phyloP scores from a whole-genome alignment of 2,888 invertebrate genomes.

The Odontomyia ornata region DNA sequence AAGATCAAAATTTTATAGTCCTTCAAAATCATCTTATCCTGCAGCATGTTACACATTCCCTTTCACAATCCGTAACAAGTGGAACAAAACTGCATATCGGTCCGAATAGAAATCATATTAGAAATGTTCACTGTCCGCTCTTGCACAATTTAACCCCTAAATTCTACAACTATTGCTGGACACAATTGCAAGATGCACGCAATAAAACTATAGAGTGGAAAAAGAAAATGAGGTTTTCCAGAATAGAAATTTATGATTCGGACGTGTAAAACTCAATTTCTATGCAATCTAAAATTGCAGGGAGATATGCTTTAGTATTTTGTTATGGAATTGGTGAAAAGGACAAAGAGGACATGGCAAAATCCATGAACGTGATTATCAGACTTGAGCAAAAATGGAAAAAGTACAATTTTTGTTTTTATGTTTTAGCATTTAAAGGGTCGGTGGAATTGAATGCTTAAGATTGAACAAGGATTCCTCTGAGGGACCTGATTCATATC shows the following conservation, averaged over 20 bases:
- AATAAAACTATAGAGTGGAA: conserved; percentile 22
- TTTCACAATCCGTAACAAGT: not conserved
- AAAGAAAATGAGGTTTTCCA: conserved; percentile 16
- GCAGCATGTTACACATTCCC: not conserved
- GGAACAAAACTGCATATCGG: not conserved
- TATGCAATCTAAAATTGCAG: conserved; percentile 28
- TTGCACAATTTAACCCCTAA: not conserved
- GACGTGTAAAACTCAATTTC: conserved; percentile 44
- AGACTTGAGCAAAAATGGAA: not conserved
- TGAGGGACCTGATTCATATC: conserved; percentile 19
- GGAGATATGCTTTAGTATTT: conserved; percentile 15
- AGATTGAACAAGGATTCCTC: conserved; percentile 21
- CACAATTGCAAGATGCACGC: conserved; percentile 31
- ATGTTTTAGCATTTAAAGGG: not conserved
- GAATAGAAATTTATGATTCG: conserved; percentile 43
- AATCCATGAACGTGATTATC: not conserved
- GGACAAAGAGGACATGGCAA: not conserved
- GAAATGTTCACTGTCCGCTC: not conserved
- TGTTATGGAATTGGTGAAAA: conserved; percentile 27
- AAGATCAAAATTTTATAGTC: conserved; percentile 19
- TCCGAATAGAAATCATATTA: conserved; percentile 32
- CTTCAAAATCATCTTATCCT: not conserved
- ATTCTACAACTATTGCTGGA: conserved; percentile 7
- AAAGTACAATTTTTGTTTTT: conserved; percentile 18
- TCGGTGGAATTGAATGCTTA: conserved; percentile 29